A percentile compares a stretch with the other conserved stretches of the same genome.
These are phyloP conservation scores for Diadophis punctatus DNA, from an alignment of 2,113 vertebrate genomes.

Conservation along the genomic window DNA sequence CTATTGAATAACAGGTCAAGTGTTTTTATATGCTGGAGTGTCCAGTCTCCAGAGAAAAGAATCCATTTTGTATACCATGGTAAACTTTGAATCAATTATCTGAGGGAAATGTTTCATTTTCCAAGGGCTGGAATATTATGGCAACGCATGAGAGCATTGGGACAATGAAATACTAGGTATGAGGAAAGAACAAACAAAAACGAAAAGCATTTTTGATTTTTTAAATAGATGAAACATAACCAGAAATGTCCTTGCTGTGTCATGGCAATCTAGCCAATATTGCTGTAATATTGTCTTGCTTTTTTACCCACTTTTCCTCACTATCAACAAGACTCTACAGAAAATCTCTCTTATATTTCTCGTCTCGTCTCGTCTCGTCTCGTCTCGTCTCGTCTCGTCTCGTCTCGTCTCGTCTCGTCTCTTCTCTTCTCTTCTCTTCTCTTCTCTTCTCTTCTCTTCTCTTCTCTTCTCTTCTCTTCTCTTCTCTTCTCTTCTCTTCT, in stretches of 20 bases:
- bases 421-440: no score
- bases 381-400: no score
- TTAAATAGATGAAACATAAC: neutral
- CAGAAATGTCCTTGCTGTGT: neutral
- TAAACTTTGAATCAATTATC: neutral
- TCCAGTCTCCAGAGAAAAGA: neutral
- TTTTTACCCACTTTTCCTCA: neutral
- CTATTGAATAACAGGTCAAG: neutral
- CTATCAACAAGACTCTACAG: neutral
- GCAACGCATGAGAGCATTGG: neutral
- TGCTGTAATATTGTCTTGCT: neutral
- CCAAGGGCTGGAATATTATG: neutral
- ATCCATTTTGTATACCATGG: neutral
- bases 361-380: no score
- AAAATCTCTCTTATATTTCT: neutral
- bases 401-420: no score
- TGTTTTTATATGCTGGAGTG: neutral
- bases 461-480: no score
- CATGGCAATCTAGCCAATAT: neutral
- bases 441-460: no score
- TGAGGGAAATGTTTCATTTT: neutral
- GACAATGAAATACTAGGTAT: neutral
- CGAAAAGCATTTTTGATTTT: neutral
- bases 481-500: no score
- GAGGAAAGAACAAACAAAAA: neutral